These are phyloP conservation scores for Phoronis australis DNA, from an alignment of 2,888 invertebrate genomes.

Conservation along the genomic window DNA sequence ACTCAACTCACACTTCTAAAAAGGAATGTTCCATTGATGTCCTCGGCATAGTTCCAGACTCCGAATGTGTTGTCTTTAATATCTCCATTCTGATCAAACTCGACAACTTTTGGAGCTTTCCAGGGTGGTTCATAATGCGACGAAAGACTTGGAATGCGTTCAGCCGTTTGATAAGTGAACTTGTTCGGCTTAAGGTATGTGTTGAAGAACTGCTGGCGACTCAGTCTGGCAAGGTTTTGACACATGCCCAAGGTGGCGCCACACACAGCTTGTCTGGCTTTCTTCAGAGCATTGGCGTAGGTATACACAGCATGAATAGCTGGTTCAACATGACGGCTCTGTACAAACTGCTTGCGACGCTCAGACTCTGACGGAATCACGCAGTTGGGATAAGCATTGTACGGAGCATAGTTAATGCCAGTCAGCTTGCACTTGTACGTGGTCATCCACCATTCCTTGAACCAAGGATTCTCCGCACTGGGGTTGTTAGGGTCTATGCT, in stretches of 20 bases:
- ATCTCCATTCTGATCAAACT: slow-evolving; percentile 34
- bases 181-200: slow-evolving; percentile 33
- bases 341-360: slow-evolving; percentile 22
- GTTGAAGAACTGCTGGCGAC: slow-evolving; percentile 26
- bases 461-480: slow-evolving; percentile 38
- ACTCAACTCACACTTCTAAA: no score
- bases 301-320: slow-evolving; percentile 40
- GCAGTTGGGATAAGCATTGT: slow-evolving; percentile 18
- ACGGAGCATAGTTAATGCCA: slow-evolving; percentile 20
- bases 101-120: slow-evolving; percentile 26
- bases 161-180: slow-evolving; percentile 32
- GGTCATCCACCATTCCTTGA: slow-evolving; percentile 36
- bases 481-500: slow-evolving; percentile 28
- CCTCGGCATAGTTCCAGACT: slow-evolving; percentile 40
- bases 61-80: slow-evolving; percentile 31
- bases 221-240: slow-evolving; percentile 18
- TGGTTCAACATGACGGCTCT: slow-evolving; percentile 40
- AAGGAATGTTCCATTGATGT: slow-evolving; percentile 22
- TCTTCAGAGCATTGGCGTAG: slow-evolving; percentile 36
- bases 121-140: slow-evolving; percentile 35
- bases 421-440: slow-evolving; percentile 25
- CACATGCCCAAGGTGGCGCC: slow-evolving; percentile 28
- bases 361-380: slow-evolving; percentile 10
- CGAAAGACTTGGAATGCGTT: slow-evolving; percentile 39
- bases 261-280: slow-evolving; percentile 32